Evolutionary conservation across 2,113 vertebrate species (phyloP), one percentile per base, ranked within the genome.

Genomic region (Apteryx owenii): DNA sequence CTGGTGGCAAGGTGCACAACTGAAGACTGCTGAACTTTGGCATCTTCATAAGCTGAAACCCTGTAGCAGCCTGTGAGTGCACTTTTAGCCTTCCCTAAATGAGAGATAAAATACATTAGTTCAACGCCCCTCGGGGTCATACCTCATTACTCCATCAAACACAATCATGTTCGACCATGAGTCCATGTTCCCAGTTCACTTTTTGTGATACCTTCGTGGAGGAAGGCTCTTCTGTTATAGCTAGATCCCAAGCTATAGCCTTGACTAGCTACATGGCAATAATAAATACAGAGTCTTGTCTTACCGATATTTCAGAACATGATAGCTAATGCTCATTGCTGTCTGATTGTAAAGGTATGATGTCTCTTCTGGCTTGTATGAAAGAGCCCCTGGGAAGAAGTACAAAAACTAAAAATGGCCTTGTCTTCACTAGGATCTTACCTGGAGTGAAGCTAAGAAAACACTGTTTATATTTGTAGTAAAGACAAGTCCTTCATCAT

Each of bases 401-500:
- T 18, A 13, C 2, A 65, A 53, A 18, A 51, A 28, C 17, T 71
- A 31, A 81, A 87, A 81, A 79, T 53, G 44, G n/a, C 51, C 36
- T 36, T 11, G 2, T 79, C 56, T 77, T 79, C 5, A 0, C 13
- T 26, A 33, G 56, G 66, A 16, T 36, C 42, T 18, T 77, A 50
- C 4, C 61, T 31, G 46, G 29, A 62, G 61, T 9, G 3, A 70
- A 82, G 66, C 38, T 71, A 62, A 20, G 66, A 72, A 68, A 40
- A 4, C 65, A 62, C 66, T 65, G 85, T 17, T 12, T 70, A 29
- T 58, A 84, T 87, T 53, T 56, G 36, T 65, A 2, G 69, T 17
- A 53, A 88, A 81, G 60, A 68, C 46, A 36, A 85, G 76, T 36
- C 71, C 93, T 95, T 75, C 75, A 50, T 38, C 71, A 81, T 82